A percentile compares a stretch with the other conserved stretches of the same genome.
Conservation (phyloP, 2,113 vertebrate genomes). For the Microcebus jonahi region DNA sequence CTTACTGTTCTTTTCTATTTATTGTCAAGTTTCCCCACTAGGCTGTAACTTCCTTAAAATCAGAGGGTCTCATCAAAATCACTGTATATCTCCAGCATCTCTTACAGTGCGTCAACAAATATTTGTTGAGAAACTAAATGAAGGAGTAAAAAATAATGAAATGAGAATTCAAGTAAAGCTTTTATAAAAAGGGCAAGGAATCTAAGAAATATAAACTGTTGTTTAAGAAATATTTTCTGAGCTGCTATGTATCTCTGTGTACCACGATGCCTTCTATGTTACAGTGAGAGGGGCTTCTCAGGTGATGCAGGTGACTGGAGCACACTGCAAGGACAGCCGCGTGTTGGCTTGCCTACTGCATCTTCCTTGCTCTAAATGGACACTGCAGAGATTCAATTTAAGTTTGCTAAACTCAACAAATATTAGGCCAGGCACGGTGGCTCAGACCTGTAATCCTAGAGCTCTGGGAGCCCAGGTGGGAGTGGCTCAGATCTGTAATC, state of each 20-base stretch:
- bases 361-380: slow-evolving; percentile 64
- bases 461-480: too few relatives aligned
- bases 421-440: not conserved
- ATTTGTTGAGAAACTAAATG: not conserved
- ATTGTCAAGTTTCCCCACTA: not conserved
- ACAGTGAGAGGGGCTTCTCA: not conserved
- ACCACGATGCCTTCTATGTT: not conserved
- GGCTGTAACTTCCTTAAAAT: not conserved
- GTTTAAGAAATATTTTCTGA: not conserved
- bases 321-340: slow-evolving; percentile 35
- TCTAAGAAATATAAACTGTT: not conserved
- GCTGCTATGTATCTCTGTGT: not conserved
- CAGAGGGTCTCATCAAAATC: not conserved
- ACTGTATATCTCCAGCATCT: not conserved
- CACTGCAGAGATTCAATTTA: not conserved
- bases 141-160: not conserved
- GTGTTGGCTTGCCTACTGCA: not conserved
- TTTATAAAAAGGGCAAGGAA: not conserved
- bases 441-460: too few relatives aligned
- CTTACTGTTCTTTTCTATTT: not conserved
- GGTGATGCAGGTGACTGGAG: not conserved
- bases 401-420: not conserved
- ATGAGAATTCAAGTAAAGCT: not conserved
- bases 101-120: not conserved
- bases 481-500: too few relatives aligned